Evolutionary conservation across 2,113 vertebrate genomes (phyloP).

Genomic region (Rhombomys opimus): DNA sequence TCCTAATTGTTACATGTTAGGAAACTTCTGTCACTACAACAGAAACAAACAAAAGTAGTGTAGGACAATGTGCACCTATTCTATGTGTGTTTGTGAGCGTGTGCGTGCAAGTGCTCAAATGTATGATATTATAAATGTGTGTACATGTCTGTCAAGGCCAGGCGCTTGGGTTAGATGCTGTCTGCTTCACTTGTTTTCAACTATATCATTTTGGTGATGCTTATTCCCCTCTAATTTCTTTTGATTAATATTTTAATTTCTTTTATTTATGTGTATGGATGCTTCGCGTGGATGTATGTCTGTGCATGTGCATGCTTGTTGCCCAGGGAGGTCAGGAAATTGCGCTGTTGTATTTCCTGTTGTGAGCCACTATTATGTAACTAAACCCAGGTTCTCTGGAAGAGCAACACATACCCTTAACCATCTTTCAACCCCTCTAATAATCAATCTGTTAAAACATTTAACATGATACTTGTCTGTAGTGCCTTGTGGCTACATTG

Average conservation of each 20-base stretch:
- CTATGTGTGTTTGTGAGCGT: fast-evolving
- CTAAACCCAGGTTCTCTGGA: not conserved
- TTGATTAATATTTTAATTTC: not conserved
- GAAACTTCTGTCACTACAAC: not conserved
- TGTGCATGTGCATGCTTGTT: not conserved
- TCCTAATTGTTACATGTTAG: not conserved
- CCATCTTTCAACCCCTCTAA: not conserved
- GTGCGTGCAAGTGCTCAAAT: not conserved
- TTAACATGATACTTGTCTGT: not conserved
- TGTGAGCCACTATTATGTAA: not conserved
- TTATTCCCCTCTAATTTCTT: not conserved
- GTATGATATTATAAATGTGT: not conserved
- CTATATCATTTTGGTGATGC: too few relatives aligned
- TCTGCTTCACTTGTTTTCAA: not conserved
- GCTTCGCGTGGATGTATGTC: not conserved
- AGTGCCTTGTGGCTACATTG: not conserved
- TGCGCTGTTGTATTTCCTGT: too few relatives aligned
- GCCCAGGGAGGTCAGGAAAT: too few relatives aligned
- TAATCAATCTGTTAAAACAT: not conserved
- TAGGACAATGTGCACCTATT: not conserved
- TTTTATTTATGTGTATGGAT: not conserved
- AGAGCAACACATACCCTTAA: not conserved
- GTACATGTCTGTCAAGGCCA: not conserved
- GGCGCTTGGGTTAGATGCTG: not conserved
- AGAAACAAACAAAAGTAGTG: not conserved